phyloP scores from a whole-genome alignment of 2,113 vertebrate species.

The Myanophis thanlyinensis region DNA sequence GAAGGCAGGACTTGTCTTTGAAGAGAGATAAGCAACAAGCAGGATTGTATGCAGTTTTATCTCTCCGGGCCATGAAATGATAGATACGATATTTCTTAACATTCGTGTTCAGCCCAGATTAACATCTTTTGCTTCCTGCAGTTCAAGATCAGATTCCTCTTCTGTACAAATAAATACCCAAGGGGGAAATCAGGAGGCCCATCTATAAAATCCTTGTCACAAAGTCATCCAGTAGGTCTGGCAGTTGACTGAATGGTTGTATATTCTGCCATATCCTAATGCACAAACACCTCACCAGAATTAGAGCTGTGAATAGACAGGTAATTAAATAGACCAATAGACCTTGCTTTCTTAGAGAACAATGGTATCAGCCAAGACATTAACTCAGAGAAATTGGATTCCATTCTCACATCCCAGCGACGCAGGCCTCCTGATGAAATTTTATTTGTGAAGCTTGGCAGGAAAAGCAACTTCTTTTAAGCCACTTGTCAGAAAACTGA shows the following conservation, averaged over 20 bases:
- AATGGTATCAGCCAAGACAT: conserved; percentile 10
- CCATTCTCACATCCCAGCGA: conserved; percentile 8
- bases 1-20: neutral
- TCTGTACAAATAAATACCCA: neutral
- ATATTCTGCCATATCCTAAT: conserved; percentile 5
- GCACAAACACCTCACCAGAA: neutral
- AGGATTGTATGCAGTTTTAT: neutral
- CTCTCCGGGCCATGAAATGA: neutral
- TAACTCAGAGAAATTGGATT: conserved; percentile 32
- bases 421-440: neutral
- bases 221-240: neutral
- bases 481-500: conserved; percentile 15
- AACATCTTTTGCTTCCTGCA: neutral
- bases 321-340: conserved; percentile 35
- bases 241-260: conserved; percentile 16
- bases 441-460: conserved; percentile 16
- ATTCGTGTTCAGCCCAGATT: neutral
- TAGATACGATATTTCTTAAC: neutral
- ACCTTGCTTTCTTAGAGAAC: conserved; percentile 21
- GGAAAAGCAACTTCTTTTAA: conserved; percentile 36
- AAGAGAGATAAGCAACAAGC: neutral
- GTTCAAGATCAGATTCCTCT: neutral
- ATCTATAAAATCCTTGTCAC: neutral
- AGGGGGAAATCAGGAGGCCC: neutral
- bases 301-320: conserved; percentile 15